Base-by-base conservation (phyloP, 2,888 invertebrate species). In the Drosophila lutescens region DNA sequence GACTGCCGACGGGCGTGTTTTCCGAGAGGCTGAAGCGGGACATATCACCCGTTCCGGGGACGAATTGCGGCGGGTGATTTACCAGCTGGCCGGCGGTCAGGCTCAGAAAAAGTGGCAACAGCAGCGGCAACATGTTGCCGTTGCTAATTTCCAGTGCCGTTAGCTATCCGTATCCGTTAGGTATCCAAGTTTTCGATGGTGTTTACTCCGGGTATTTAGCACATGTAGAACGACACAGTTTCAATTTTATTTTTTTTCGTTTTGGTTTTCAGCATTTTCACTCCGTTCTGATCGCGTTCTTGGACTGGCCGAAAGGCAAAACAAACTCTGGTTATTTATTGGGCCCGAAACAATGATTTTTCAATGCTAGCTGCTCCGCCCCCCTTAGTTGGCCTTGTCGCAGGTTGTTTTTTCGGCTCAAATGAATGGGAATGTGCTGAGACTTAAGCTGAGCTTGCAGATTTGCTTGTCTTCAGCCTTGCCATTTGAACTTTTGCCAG, bases 11-110 rank as follows among this genome's bases (percentile, higher is more conserved):
- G 40, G 94, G 93, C 2, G 96, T 96, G 79, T 96, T 94, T 91
- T 96, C 97, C 10, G 95, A 93, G 12, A 97, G 91, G 62, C 95
- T 94, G 87, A 97, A 95, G 69, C 95, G 94, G 2, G 95, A 94
- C 96, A 97, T 96, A 89, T 97, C 96, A 2, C 96, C 96, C 2
- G 93, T 92, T 76, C 95, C 95, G 23, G 95, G 94, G 26, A 95
- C 92, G 90, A 97, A 97, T 87, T 95, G 95, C 0, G 96, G 96
- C 1, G 95, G 94, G 62, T 95, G 93, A 93, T 96, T 96, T 84
- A 94, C 92, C 78, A 94, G 93, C 89, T 95, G 95, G 41, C 88
- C 84, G 41, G 41, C 17, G 32, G 68, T 57, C 41, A 61, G 43
- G 38, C 56, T 47, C 41, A 66, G 58, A 41, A 78, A 54, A 57